phyloP scores from a whole-genome alignment of 2,888 invertebrate species.

The Achlya flavicornis region DNA sequence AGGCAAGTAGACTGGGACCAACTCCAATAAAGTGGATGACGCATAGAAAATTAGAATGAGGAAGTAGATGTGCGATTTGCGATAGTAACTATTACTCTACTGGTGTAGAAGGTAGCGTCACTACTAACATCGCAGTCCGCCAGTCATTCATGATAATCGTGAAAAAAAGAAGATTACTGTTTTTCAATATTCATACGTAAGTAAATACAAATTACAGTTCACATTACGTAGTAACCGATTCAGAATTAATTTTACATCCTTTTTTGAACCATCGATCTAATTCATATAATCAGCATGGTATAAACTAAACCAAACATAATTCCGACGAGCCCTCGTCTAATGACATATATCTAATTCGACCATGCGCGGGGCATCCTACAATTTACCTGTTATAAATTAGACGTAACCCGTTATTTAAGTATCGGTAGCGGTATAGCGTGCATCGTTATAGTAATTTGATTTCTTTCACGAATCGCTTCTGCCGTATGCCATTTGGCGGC shows the following conservation, averaged over 20 bases:
- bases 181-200: background rate
- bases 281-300: conserved; percentile 68
- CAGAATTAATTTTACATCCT: conserved; percentile 45
- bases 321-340: conserved; percentile 44
- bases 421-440: conserved; percentile 76
- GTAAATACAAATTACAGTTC: conserved; percentile 13
- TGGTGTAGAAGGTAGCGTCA: background rate
- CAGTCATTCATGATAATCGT: background rate
- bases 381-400: conserved; percentile 80
- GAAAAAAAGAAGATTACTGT: background rate
- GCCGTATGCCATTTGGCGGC: conserved; percentile 72
- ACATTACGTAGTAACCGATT: conserved; percentile 21
- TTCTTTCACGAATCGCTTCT: conserved; percentile 66
- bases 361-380: conserved; percentile 73
- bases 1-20: no score
- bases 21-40: background rate
- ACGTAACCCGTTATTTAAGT: conserved; percentile 77
- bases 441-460: conserved; percentile 80
- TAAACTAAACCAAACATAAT: conserved; percentile 75
- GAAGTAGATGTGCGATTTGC: background rate
- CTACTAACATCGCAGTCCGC: background rate
- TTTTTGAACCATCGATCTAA: conserved; percentile 50
- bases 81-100: background rate
- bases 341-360: conserved; percentile 63
- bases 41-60: background rate